phyloP scores from a whole-genome alignment of 2,797 vertebrate species.

The Pteropus rufus region DNA sequence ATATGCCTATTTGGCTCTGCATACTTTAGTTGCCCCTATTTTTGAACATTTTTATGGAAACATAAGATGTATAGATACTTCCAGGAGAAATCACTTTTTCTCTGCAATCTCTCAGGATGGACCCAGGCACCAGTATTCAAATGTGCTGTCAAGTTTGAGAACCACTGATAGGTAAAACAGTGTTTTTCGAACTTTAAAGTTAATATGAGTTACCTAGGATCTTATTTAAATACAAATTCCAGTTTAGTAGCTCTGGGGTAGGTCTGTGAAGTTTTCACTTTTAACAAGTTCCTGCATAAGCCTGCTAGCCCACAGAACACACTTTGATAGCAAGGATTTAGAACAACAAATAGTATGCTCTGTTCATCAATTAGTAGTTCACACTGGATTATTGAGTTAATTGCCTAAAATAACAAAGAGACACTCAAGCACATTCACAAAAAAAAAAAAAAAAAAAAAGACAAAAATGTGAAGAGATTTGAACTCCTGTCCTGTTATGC shows the following conservation, averaged over 20 bases:
- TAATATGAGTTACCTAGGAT: neutral
- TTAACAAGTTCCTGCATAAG: neutral
- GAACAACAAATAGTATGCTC: neutral
- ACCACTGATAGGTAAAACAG: neutral
- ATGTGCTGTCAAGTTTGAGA: neutral
- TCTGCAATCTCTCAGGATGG: neutral
- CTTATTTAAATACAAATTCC: slow-evolving; percentile 21
- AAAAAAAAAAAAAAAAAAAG: neutral
- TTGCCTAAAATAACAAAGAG: neutral
- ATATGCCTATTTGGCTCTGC: neutral
- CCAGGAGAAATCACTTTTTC: neutral
- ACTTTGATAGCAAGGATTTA: neutral
- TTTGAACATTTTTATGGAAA: neutral
- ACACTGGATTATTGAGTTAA: neutral
- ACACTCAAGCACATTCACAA: neutral
- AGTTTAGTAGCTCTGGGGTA: neutral
- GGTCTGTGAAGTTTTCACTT: neutral
- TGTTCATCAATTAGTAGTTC: neutral
- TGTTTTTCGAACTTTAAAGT: slow-evolving; percentile 1
- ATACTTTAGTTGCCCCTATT: neutral
- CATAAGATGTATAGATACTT: neutral
- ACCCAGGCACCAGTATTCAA: neutral
- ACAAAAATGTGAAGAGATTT: neutral
- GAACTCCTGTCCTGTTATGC: neutral
- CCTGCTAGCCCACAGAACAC: neutral